Evolutionary conservation across 2,888 invertebrate species (phyloP), one percentile per base, ranked within the genome.

Genomic region (Theodoxus fluviatilis): DNA sequence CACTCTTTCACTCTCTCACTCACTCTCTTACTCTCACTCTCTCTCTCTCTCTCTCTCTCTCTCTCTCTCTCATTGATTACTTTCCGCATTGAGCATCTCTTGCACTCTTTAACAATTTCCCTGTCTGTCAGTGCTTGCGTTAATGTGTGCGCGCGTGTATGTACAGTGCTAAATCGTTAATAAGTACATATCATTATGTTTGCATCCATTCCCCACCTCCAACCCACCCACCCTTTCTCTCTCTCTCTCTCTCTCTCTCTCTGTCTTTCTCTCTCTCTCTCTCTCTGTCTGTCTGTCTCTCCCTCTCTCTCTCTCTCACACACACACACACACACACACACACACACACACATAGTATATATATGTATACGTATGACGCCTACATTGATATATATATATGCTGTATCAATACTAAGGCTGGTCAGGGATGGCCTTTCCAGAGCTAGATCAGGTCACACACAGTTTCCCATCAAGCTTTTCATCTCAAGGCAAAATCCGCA

Each of bases 51-150:
- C 2, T 35, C 35, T 35, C 35, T 35, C 61, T 18, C 33, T 35
- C 15, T 37, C 33, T 61, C 61, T 61, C 61, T 61, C 61, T 61
- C 59, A 25, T 7, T 15, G 31, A 31, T 9, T 52, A 22, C 52
- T 3, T 52, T 52, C 25, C 25, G 52, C n/a, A 9, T 7, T 12
- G 9, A 18, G 15, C 43, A 43, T 66, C 43, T 66, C 66, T 47
- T 22, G 43, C 66, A 28, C 49, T 66, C 49, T 63, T 40, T 63
- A 37, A 47, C 66, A 47, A 33, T 31, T 28, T 47, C 31, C 33
- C 35, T 33, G n/a, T 59, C 47, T 15, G 31, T 47, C 47, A 25
- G 47, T 31, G 31, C 40, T 40, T 47, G 31, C 33, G 31, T 47
- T 15, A 9, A 3, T 28, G 31, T 28, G 9, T 3, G 22, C 3